phyloP scores from a whole-genome alignment of 2,113 vertebrate genomes.

The Paradisaea rubra region DNA sequence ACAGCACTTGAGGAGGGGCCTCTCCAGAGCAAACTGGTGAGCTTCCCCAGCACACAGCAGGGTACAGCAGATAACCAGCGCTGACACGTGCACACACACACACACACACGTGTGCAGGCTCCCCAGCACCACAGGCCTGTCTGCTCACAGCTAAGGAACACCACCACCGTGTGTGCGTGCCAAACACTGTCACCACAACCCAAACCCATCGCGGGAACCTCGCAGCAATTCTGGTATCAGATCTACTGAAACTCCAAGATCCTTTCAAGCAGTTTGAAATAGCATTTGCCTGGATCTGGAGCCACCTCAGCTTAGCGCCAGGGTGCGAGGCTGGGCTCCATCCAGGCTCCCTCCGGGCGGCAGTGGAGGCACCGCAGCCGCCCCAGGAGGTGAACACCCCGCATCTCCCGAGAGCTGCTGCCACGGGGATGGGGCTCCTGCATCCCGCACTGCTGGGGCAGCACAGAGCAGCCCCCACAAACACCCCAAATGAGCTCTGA shows the following conservation, averaged over 20 bases:
- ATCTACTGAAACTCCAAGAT: neutral
- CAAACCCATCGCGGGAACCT: neutral
- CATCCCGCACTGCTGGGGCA: neutral
- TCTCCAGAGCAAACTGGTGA: neutral
- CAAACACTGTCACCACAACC: neutral
- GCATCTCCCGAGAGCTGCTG: neutral
- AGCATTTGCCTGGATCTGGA: neutral
- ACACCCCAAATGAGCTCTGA: neutral
- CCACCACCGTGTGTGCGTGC: neutral
- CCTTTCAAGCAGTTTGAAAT: neutral
- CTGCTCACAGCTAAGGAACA: neutral
- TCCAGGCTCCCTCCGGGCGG: fast-evolving
- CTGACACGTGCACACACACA: neutral
- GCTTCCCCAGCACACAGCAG: neutral
- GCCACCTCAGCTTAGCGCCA: neutral
- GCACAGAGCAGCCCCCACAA: neutral
- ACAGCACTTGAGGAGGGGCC: neutral
- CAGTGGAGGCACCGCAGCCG: fast-evolving
- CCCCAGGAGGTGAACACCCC: fast-evolving
- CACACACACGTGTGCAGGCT: neutral
- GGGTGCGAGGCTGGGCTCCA: fast-evolving
- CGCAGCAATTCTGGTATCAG: neutral
- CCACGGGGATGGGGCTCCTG: neutral
- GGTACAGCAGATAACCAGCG: too few relatives aligned
- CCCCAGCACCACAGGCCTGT: neutral